phyloP scores from a whole-genome alignment of 92 coral and sea anemone species.

The Scolanthus callimorphus region DNA sequence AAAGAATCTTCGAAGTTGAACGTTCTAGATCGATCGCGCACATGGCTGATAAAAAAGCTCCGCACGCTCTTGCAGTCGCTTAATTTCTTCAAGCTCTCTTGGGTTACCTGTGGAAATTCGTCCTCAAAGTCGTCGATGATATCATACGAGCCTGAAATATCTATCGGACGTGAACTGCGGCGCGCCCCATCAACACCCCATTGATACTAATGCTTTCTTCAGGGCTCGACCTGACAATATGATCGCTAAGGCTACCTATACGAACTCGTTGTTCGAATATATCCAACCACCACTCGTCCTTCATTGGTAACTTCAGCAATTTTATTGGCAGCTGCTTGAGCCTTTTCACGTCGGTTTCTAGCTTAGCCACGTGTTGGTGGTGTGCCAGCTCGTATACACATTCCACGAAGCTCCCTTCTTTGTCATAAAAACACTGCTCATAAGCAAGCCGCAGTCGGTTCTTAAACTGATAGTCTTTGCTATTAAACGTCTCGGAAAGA shows the following conservation, averaged over 20 bases:
- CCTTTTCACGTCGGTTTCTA: slow-evolving; percentile 54
- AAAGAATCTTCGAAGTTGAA: slow-evolving; percentile 8
- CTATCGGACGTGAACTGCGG: no score
- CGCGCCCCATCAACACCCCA: slow-evolving; percentile 31
- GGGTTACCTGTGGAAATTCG: slow-evolving; percentile 6
- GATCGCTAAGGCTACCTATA: slow-evolving; percentile 18
- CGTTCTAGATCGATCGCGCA: slow-evolving; percentile 69
- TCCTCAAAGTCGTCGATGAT: slow-evolving; percentile 62
- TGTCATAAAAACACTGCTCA: slow-evolving; percentile 85
- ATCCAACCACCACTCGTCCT: slow-evolving; percentile 97
- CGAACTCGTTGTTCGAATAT: slow-evolving; percentile 74
- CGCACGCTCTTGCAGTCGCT: slow-evolving; percentile 48
- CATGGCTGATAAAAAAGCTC: slow-evolving; percentile 57
- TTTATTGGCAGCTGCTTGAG: slow-evolving; percentile 78
- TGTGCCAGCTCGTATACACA: slow-evolving; percentile 90
- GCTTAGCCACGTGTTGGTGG: slow-evolving; percentile 59
- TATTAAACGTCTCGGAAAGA: slow-evolving; percentile 69
- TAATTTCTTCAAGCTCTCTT: slow-evolving; percentile 9
- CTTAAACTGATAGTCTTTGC: slow-evolving; percentile 35
- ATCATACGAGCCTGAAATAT: slow-evolving; percentile 57
- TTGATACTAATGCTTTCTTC: background rate
- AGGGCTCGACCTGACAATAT: slow-evolving; percentile 5
- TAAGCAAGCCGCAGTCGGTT: slow-evolving; percentile 87
- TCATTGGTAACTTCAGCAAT: slow-evolving; percentile 84
- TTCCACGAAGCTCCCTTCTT: slow-evolving; percentile 66